Evolutionary conservation across 1,140 invertebrate genomes (phyloP).

Genomic region (Halictus rubicundus): DNA sequence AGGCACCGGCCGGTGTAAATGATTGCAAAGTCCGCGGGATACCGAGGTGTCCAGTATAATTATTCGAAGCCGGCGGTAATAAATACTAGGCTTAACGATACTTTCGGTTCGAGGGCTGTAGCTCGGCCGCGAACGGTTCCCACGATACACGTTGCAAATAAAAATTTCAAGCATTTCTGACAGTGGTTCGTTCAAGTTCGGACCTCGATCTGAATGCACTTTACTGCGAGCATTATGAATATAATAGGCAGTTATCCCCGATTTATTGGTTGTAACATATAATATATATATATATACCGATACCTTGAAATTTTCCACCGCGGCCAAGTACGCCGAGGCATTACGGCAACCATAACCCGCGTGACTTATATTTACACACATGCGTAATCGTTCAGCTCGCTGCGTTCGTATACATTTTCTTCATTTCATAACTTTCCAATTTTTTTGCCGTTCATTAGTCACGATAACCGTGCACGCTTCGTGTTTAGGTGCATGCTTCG

Average conservation of each 20-base stretch:
- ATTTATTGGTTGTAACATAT: background rate
- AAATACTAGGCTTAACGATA: background rate
- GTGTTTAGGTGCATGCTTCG: no score
- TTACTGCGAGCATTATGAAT: background rate
- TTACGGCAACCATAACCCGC: background rate
- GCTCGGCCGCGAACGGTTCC: background rate
- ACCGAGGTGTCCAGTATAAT: background rate
- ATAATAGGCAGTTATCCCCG: background rate
- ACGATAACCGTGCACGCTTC: no score
- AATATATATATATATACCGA: background rate
- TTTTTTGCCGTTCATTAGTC: no score
- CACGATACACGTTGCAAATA: background rate
- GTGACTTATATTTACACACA: background rate
- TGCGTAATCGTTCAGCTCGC: background rate
- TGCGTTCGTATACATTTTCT: background rate
- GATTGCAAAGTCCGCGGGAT: background rate
- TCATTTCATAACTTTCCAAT: no score
- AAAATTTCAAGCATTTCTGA: background rate
- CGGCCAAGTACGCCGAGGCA: background rate
- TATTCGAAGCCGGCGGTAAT: background rate
- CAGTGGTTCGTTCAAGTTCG: background rate
- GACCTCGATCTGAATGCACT: background rate
- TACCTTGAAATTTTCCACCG: background rate
- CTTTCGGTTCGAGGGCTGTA: background rate
- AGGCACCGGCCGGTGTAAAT: background rate